These are phyloP conservation scores for Plebejus melissa DNA, from an alignment of 2,888 invertebrate species.

Conservation along the genomic window DNA sequence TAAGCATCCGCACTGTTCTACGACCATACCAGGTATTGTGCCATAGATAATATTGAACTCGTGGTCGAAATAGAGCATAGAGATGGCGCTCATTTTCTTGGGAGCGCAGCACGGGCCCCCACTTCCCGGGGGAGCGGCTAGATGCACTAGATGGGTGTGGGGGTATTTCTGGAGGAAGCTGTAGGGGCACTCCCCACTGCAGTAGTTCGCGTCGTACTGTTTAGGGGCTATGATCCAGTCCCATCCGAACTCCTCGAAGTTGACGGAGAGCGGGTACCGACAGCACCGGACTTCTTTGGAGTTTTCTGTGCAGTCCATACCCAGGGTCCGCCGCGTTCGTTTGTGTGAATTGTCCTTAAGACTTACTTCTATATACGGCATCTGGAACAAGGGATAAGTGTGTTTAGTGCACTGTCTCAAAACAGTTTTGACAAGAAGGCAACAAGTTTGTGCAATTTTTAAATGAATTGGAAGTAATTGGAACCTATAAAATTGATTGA, in stretches of 20 bases:
- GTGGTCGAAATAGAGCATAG: constrained; percentile 95
- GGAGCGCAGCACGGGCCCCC: constrained; percentile 96
- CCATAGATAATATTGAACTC: constrained; percentile 92
- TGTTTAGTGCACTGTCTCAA: background rate
- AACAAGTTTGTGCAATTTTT: background rate
- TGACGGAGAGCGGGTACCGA: constrained; percentile 94
- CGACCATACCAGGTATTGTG: constrained; percentile 95
- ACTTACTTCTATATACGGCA: constrained; percentile 76
- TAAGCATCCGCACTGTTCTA: constrained; percentile 95
- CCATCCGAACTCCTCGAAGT: constrained; percentile 97
- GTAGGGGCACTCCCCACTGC: constrained; percentile 95
- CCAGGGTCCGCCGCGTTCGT: constrained; percentile 87
- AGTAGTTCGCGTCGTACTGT: constrained; percentile 96
- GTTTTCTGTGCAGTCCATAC: constrained; percentile 90
- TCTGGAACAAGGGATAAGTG: constrained; percentile 50
- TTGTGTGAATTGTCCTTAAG: constrained; percentile 75
- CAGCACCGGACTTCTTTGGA: constrained; percentile 93
- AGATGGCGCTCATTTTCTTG: constrained; percentile 90
- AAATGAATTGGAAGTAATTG: background rate
- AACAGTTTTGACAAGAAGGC: too few species aligned
- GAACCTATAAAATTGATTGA: too few species aligned
- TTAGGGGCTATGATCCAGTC: constrained; percentile 98
- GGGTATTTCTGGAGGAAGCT: constrained; percentile 92
- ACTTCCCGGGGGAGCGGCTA: constrained; percentile 86
- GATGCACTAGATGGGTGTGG: constrained; percentile 92